Evolutionary conservation across 2,797 vertebrate genomes (phyloP), one percentile per base, ranked within the genome.

Genomic region (Malurus splendens): DNA sequence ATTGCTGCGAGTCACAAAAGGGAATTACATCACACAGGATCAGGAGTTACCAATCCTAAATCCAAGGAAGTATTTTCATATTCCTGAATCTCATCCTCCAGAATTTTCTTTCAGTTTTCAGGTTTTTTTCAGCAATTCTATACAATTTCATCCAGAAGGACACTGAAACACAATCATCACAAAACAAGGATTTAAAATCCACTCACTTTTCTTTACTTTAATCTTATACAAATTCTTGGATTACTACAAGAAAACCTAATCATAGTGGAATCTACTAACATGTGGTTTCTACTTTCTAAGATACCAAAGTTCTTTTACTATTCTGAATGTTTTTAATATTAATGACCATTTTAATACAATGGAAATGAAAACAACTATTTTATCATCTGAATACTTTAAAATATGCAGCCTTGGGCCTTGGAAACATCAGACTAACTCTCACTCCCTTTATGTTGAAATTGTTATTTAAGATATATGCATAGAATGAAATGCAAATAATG

Each of bases 141-240:
- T 52, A 50, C 10, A 66, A 6, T 67, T 86, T 83, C 16, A 45
- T 74, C 32, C 14, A 56, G 10, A 56, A 80, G 30, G 18, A 22
- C 13, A 56, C 13, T 38, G 18, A 82, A 78, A 86, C 36, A 55
- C 3, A 48, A 14, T 54, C 47, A 47, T n/a, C 33, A 70, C 1
- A 14, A 83, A 75, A 70, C 12, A 23, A 24, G 12, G 9, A 68
- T 66, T 87, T 93, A 39, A 90, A 92, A 32, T 75, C 7, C 30
- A 72, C 7, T 65, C 22, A 12, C 4, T 64, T 76, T 56, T 90
- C 4, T 10, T 82, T 61, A 36, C 12, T 4, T 60, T 41, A 51
- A 3, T 74, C 36, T 50, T 85, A 22, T 7, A 39, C n/a, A 33
- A 86, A 41, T 78, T 81, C 23, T 38, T 51, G 17, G 3, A 2